Conservation (phyloP, 2,888 invertebrate genomes). For the Trisateles emortualis region DNA sequence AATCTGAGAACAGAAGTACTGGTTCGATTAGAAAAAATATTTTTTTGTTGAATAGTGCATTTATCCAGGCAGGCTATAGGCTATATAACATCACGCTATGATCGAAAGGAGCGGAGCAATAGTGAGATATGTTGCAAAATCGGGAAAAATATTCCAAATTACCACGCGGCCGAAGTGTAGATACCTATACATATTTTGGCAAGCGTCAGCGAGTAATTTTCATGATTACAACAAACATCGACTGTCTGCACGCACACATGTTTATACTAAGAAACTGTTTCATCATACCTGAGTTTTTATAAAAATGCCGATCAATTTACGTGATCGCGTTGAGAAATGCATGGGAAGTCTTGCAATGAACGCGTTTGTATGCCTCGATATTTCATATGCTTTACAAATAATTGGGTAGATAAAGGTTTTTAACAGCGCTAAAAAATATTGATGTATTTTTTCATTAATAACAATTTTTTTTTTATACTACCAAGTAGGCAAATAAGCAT, state of each 20-base stretch:
- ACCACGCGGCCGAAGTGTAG: too few relatives aligned
- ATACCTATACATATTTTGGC: slow-evolving; percentile 13
- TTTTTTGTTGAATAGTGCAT: too few relatives aligned
- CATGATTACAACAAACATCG: slow-evolving; percentile 17
- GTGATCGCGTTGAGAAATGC: slow-evolving; percentile 4
- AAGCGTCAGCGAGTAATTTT: slow-evolving; percentile 11
- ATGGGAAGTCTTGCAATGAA: background rate
- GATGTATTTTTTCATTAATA: too few relatives aligned
- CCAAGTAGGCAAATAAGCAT: too few relatives aligned
- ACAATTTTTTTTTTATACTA: too few relatives aligned
- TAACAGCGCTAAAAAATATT: background rate
- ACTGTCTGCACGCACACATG: slow-evolving; percentile 8
- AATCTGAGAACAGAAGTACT: too few relatives aligned
- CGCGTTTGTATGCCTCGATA: background rate
- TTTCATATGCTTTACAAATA: background rate
- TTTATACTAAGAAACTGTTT: slow-evolving; percentile 21
- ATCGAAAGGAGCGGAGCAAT: too few relatives aligned
- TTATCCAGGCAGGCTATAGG: too few relatives aligned
- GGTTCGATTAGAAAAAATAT: too few relatives aligned
- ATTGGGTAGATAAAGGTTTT: background rate
- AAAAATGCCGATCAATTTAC: slow-evolving; percentile 2
- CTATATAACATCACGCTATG: too few relatives aligned
- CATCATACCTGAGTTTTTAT: slow-evolving; percentile 1
- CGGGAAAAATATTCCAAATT: too few relatives aligned
- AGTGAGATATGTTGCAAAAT: too few relatives aligned